phyloP scores from a whole-genome alignment of 2,888 invertebrate species.

The Ormyrus pomaceus region DNA sequence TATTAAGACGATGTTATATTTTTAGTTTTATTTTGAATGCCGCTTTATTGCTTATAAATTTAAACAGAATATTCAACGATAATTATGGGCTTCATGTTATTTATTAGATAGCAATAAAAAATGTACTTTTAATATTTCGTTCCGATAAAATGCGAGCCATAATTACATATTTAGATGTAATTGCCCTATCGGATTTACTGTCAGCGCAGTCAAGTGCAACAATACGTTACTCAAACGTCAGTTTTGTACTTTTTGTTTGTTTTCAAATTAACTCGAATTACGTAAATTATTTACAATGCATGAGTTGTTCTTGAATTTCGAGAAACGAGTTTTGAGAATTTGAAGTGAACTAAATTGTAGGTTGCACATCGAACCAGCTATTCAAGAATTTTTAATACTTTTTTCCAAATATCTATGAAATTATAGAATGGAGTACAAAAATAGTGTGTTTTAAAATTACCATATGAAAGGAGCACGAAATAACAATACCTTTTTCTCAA shows the following conservation, averaged over 20 bases:
- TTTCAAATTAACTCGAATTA: slow-evolving; percentile 4
- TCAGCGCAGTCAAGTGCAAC: not conserved
- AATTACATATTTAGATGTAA: slow-evolving; percentile 37
- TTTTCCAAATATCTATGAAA: too few species aligned
- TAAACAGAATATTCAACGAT: slow-evolving; percentile 26
- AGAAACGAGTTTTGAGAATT: too few species aligned
- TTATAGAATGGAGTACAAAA: too few species aligned
- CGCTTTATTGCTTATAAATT: slow-evolving; percentile 25
- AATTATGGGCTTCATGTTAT: slow-evolving; percentile 12
- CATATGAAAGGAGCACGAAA: too few species aligned
- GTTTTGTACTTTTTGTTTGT: not conserved
- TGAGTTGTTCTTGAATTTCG: too few species aligned
- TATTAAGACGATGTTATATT: not conserved
- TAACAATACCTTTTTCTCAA: too few species aligned
- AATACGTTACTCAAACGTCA: too few species aligned
- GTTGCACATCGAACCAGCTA: too few species aligned
- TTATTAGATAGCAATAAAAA: not conserved
- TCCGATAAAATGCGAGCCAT: slow-evolving; percentile 4
- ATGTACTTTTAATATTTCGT: slow-evolving; percentile 17
- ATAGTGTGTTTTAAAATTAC: too few species aligned
- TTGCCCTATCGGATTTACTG: not conserved
- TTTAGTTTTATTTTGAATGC: not conserved
- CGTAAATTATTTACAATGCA: not conserved
- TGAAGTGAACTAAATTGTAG: too few species aligned
- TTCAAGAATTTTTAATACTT: too few species aligned